Evolutionary conservation across 1,140 invertebrate genomes (phyloP).

Genomic region (Aphelinus atriplicis): DNA sequence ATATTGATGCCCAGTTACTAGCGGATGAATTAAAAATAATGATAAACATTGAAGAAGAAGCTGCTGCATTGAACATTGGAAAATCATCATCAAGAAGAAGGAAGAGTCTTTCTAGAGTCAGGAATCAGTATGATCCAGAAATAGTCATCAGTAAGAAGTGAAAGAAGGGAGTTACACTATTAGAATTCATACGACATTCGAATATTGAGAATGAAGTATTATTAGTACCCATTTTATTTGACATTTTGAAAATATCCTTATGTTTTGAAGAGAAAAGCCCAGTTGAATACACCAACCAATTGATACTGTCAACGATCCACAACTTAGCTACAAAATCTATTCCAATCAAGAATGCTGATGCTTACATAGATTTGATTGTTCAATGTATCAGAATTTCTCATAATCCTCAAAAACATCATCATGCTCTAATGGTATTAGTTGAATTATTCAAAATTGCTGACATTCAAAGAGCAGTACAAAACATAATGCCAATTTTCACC

Average conservation of each 20-base stretch:
- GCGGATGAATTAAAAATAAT: constrained; percentile 71
- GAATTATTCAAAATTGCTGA: constrained; percentile 68
- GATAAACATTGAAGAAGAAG: no score
- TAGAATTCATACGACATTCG: constrained; percentile 90
- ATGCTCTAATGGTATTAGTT: constrained; percentile 82
- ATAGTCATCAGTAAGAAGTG: constrained; percentile 74
- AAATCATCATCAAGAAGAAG: constrained; percentile 41
- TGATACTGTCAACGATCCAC: constrained; percentile 82
- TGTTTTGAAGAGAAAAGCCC: constrained; percentile 83
- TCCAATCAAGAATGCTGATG: constrained; percentile 62
- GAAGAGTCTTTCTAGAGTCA: constrained; percentile 54
- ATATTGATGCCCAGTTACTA: constrained; percentile 73
- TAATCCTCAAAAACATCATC: constrained; percentile 94
- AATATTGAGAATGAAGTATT: constrained; percentile 71
- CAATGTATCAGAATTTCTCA: constrained; percentile 88
- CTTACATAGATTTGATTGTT: constrained; percentile 86
- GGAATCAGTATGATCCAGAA: constrained; percentile 58
- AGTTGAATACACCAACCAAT: constrained; percentile 90
- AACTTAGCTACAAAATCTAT: constrained; percentile 66
- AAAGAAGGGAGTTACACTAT: constrained; percentile 79
- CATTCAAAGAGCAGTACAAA: constrained; percentile 86
- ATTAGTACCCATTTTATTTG: constrained; percentile 80
- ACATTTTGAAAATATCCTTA: constrained; percentile 82
- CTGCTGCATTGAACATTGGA: constrained; percentile 41
- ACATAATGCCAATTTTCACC: no score